Percentiles rank a stretch among this genome's conserved stretches.
Conservation (phyloP, 2,113 vertebrate genomes). For the Cyprinodon brontotheroides region DNA sequence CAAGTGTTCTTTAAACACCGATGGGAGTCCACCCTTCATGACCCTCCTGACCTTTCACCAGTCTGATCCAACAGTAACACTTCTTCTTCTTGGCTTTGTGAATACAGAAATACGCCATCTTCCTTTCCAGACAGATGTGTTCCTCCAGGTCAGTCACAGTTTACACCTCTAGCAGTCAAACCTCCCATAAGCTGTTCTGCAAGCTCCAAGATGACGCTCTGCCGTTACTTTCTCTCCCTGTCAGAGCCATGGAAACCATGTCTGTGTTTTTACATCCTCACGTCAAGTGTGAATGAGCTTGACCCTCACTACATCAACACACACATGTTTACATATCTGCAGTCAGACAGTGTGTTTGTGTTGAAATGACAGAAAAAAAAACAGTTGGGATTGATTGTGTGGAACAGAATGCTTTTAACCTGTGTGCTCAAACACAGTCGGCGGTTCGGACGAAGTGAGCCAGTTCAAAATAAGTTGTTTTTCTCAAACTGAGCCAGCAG, state of each 20-base stretch:
- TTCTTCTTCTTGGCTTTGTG: neutral
- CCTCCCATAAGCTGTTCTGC: slow-evolving; percentile 19
- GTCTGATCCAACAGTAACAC: slow-evolving; percentile 4
- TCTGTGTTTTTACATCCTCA: slow-evolving; percentile 41
- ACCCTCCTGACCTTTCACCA: neutral
- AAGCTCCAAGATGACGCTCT: slow-evolving; percentile 20
- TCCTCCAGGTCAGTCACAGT: slow-evolving; percentile 40
- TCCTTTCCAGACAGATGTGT: slow-evolving; percentile 37
- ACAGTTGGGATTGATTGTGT: slow-evolving; percentile 1
- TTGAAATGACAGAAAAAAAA: neutral
- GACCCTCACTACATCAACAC: slow-evolving; percentile 5
- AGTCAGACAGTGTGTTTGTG: slow-evolving; percentile 13
- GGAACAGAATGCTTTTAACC: slow-evolving; percentile 4
- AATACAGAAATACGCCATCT: neutral
- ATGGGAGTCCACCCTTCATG: neutral
- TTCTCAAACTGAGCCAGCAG: slow-evolving; percentile 11
- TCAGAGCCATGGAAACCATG: slow-evolving; percentile 10
- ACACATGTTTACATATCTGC: slow-evolving; percentile 20
- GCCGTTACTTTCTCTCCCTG: slow-evolving; percentile 7
- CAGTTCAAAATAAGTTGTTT: neutral
- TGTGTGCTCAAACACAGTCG: neutral
- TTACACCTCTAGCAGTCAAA: slow-evolving; percentile 39
- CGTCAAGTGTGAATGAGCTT: slow-evolving; percentile 35
- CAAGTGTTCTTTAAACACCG: neutral
- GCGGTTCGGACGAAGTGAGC: neutral